These are phyloP conservation scores for Argyresthia albistria DNA, from an alignment of 2,888 invertebrate genomes.

Conservation along the genomic window DNA sequence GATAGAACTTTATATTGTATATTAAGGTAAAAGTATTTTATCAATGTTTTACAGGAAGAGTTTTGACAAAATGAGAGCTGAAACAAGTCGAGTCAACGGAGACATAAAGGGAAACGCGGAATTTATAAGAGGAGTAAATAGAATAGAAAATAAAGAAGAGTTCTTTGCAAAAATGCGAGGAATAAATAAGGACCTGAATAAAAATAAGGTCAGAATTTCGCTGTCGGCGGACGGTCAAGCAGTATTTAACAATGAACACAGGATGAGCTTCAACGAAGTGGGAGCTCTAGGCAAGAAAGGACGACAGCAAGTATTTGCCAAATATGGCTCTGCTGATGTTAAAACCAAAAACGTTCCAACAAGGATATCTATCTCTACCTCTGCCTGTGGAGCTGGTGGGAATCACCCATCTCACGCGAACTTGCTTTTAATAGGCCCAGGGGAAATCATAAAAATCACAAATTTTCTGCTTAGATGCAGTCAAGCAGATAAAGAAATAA, in stretches of 20 bases:
- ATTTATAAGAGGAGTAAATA: slow-evolving; percentile 36
- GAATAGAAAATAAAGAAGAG: slow-evolving; percentile 23
- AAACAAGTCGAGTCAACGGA: slow-evolving; percentile 34
- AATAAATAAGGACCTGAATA: slow-evolving; percentile 23
- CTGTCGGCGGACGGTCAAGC: slow-evolving; percentile 20
- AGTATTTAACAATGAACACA: slow-evolving; percentile 19
- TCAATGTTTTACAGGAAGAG: slow-evolving; percentile 30
- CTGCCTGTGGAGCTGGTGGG: not conserved
- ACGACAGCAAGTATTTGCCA: slow-evolving; percentile 18
- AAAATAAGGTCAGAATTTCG: slow-evolving; percentile 23
- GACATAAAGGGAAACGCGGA: slow-evolving; percentile 36
- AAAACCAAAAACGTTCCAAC: slow-evolving; percentile 21
- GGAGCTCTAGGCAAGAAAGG: slow-evolving; percentile 16
- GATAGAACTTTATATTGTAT: no score
- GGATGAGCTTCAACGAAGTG: slow-evolving; percentile 15
- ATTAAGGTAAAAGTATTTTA: not conserved
- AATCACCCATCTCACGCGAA: not conserved
- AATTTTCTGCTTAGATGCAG: not conserved
- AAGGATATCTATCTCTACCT: slow-evolving; percentile 11
- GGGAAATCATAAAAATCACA: not conserved
- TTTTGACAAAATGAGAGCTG: slow-evolving; percentile 44
- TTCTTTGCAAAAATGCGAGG: slow-evolving; percentile 22
- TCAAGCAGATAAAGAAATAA: not conserved
- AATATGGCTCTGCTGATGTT: slow-evolving; percentile 20
- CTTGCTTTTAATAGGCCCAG: not conserved